A percentile compares a stretch with the other conserved stretches of the same genome.
Conservation (phyloP, 1,140 invertebrate genomes). For the Phocides pigmalion region DNA sequence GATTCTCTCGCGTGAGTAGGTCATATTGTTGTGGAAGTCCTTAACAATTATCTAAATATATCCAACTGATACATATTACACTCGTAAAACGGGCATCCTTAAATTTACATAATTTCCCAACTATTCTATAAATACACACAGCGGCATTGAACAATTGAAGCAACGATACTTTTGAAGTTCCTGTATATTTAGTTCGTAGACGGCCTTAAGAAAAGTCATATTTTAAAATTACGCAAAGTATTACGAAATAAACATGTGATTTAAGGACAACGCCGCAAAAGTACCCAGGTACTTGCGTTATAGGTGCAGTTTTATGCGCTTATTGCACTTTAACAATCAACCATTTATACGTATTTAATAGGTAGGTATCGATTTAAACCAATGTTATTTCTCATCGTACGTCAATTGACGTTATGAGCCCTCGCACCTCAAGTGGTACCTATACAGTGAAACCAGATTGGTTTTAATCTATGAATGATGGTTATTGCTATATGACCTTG, state of each 20-base stretch:
- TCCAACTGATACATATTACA: not conserved
- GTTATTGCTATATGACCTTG: not conserved
- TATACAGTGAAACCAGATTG: not conserved
- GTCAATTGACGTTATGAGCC: not conserved
- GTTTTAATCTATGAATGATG: slow-evolving; percentile 3
- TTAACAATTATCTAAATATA: slow-evolving; percentile 1
- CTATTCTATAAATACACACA: slow-evolving; percentile 12
- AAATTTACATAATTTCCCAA: slow-evolving; percentile 11
- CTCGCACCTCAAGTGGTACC: slow-evolving; percentile 1
- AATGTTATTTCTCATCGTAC: slow-evolving; percentile 1
- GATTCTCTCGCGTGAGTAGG: not conserved
- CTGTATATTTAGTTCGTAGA: slow-evolving; percentile 5
- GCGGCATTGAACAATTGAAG: slow-evolving; percentile 2
- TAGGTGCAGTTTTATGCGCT: not conserved
- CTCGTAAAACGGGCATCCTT: not conserved
- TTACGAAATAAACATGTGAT: not conserved
- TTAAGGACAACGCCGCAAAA: not conserved
- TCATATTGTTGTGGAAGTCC: slow-evolving; percentile 9
- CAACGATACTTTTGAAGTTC: not conserved
- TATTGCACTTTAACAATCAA: not conserved
- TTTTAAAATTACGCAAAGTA: not conserved
- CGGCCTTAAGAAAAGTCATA: not conserved
- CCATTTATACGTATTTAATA: not conserved
- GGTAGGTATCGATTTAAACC: slow-evolving; percentile 9
- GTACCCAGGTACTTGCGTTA: not conserved